A percentile compares a stretch with the other conserved stretches of the same genome.
These are phyloP conservation scores for Donacobius atricapilla DNA, from an alignment of 2,113 vertebrate species.

Conservation along the genomic window DNA sequence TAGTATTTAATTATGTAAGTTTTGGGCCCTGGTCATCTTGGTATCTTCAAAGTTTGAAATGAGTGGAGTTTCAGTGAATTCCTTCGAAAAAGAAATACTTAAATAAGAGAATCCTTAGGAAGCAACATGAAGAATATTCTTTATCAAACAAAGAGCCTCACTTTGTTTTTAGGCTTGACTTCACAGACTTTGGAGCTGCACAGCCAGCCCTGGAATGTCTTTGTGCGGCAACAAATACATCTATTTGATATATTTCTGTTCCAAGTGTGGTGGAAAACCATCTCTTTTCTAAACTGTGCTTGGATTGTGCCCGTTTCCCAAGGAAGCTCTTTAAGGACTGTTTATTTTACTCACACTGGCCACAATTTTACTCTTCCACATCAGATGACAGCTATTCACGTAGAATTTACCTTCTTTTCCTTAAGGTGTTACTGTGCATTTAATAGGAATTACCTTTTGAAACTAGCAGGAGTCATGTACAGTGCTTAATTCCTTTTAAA, in stretches of 20 bases:
- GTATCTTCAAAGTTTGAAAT: neutral
- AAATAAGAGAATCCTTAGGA: neutral
- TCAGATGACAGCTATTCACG: neutral
- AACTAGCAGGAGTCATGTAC: neutral
- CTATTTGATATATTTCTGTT: neutral
- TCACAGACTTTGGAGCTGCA: neutral
- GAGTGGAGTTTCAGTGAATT: neutral
- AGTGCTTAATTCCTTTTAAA: neutral
- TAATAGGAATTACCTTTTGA: neutral
- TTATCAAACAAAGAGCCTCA: neutral
- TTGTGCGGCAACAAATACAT: neutral
- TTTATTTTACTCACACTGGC: neutral
- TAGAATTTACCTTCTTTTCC: neutral
- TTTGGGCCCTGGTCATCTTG: neutral
- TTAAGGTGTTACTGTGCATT: neutral
- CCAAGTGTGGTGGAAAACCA: neutral
- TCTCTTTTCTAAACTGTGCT: neutral
- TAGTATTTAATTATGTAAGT: neutral
- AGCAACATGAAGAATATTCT: neutral
- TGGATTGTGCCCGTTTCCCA: neutral
- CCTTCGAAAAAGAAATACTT: neutral
- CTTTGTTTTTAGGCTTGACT: neutral
- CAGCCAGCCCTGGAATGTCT: neutral
- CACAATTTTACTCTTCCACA: neutral
- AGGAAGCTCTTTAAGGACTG: neutral